Evolutionary conservation across 37 sponge, comb jelly and placozoan genomes (phyloP).

Genomic region (Spongilla lacustris): DNA sequence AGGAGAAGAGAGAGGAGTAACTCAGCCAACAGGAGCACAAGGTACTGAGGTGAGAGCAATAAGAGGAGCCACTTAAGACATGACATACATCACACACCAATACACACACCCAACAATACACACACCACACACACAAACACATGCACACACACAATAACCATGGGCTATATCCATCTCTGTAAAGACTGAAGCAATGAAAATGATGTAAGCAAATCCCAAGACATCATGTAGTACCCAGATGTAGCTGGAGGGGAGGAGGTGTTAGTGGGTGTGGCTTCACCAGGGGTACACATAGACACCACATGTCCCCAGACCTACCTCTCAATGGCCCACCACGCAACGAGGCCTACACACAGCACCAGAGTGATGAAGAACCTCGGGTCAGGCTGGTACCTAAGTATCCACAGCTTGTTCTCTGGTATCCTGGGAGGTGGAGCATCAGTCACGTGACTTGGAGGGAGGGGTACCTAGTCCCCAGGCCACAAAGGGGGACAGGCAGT

Average conservation of each 20-base stretch:
- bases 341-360: conserved; percentile 41
- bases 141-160: too few species aligned
- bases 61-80: too few species aligned
- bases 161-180: too few species aligned
- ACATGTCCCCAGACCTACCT: too few species aligned
- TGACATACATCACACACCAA: not conserved
- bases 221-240: conserved; percentile 67
- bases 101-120: too few species aligned
- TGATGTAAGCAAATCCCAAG: conserved; percentile 58
- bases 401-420: conserved; percentile 49
- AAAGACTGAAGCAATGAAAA: not conserved
- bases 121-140: too few species aligned
- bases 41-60: too few species aligned
- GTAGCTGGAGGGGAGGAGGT: conserved; percentile 10
- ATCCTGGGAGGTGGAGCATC: conserved; percentile 17
- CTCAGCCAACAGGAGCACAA: conserved; percentile 63
- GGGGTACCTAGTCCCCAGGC: not conserved
- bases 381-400: conserved; percentile 70
- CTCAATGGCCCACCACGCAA: conserved; percentile 76
- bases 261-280: too few species aligned
- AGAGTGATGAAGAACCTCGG: conserved; percentile 68
- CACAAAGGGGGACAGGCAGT: conserved; percentile 52
- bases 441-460: conserved; percentile 12
- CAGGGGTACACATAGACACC: too few species aligned
- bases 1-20: too few species aligned